Evolutionary conservation across 2,113 vertebrate species (phyloP).

Genomic region (Ivindomyrus marchei): DNA sequence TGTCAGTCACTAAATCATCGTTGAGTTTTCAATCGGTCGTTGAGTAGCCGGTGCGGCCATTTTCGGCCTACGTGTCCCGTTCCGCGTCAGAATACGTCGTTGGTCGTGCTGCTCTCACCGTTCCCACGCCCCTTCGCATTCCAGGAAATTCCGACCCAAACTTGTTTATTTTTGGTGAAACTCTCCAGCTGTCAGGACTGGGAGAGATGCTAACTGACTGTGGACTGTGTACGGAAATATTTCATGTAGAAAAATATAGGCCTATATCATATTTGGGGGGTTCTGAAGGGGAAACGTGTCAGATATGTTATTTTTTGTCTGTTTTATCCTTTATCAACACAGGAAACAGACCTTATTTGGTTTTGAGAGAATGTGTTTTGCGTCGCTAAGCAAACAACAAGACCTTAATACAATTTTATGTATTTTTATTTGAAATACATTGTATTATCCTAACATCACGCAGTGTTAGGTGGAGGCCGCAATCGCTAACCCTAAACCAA

Average conservation of each 20-base stretch:
- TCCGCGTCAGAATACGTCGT: not conserved
- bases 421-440: not conserved
- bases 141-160: constrained; percentile 24
- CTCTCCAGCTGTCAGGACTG: not conserved
- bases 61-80: not conserved
- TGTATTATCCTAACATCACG: not conserved
- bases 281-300: not conserved
- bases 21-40: too few species aligned
- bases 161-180: constrained; percentile 21
- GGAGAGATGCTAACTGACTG: not conserved
- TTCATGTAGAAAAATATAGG: not conserved
- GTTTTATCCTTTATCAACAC: not conserved
- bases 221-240: not conserved
- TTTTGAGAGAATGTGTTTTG: not conserved
- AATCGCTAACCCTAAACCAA: not conserved
- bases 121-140: constrained; percentile 10
- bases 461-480: not conserved
- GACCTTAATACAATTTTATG: not conserved
- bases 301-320: not conserved
- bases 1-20: not conserved
- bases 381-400: not conserved
- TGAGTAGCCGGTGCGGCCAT: not conserved
- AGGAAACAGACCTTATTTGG: not conserved
- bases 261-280: not conserved
- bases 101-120: not conserved